phyloP scores from a whole-genome alignment of 2,113 vertebrate genomes.

The Petromus typicus region DNA sequence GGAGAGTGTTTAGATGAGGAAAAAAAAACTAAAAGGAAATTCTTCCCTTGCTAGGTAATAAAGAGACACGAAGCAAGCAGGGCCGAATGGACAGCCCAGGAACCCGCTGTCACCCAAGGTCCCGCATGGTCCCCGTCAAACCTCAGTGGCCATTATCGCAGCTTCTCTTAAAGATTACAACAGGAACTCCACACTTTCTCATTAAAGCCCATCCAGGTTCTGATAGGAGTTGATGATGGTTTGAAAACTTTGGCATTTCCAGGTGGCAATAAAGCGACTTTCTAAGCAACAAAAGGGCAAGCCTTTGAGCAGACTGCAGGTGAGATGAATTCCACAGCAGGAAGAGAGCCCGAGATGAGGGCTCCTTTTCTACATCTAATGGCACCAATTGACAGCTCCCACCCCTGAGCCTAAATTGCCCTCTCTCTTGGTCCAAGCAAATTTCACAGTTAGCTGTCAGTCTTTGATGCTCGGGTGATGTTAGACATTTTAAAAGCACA shows the following conservation, averaged over 20 bases:
- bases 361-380: neutral
- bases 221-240: neutral
- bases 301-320: neutral
- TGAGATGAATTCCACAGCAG: neutral
- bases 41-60: constrained; percentile 72
- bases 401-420: constrained; percentile 23
- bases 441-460: constrained; percentile 59
- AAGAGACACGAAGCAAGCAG: constrained; percentile 48
- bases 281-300: constrained; percentile 54
- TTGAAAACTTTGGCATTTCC: constrained; percentile 50
- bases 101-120: neutral
- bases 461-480: constrained; percentile 71
- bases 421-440: neutral
- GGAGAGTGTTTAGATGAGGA: constrained; percentile 52
- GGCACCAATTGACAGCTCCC: neutral
- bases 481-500: constrained; percentile 41
- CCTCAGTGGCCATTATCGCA: neutral
- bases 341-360: neutral
- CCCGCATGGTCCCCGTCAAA: neutral
- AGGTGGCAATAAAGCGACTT: constrained; percentile 29
- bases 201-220: neutral
- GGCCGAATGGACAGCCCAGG: neutral
- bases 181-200: constrained; percentile 50
- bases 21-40: constrained; percentile 62
- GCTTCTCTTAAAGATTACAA: constrained; percentile 50